Evolutionary conservation across 2,888 invertebrate genomes (phyloP), one percentile per base, ranked within the genome.

Genomic region (Tenthredo amoena): DNA sequence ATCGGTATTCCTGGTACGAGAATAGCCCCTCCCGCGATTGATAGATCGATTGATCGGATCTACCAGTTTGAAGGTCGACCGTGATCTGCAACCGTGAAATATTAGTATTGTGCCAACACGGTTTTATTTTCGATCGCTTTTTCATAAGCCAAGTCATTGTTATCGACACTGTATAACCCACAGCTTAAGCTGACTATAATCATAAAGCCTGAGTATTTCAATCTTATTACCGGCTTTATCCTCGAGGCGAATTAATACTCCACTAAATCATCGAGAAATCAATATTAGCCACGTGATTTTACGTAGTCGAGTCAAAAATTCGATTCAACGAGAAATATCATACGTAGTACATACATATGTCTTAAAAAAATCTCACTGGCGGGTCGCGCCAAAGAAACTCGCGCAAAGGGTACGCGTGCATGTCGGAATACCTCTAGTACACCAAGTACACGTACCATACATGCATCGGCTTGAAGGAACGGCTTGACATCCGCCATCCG

Each of bases 401-500:
- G 34, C 34, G 40, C 74, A 55, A 77, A 77, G 77, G 77, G 77
- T 55, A 31, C 77, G 31, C 77, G 50, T 77, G 31, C 34, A 77
- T 77, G 77, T 77, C 50, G 55, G 74, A 74, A 74, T 74, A 74
- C 43, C 74, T 74, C 26, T 21, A 10, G 55, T 34, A 31, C 74
- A 74, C 43, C n/a, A 74, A 77, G 15, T 62, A 81, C 55, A 77
- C 18, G 77, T 50, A n/a, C 26, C 77, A 55, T 34, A 34, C 77
- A 77, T 55, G 77, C 47, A 77, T 40, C 37, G 62, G 31, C 68
- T 31, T 26, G 58, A 40, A 81, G 89, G 88, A 87, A 90, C 90
- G 91, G 91, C 90, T 92, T 92, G 92, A 93, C 93, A 93, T 93
- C 93, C 93, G 93, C 91, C 92, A 93, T 93, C 92, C 93, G 92